Evolutionary conservation across 2,797 vertebrate genomes (phyloP), one percentile per base, ranked within the genome.

Genomic region (Pogoniulus pusillus): DNA sequence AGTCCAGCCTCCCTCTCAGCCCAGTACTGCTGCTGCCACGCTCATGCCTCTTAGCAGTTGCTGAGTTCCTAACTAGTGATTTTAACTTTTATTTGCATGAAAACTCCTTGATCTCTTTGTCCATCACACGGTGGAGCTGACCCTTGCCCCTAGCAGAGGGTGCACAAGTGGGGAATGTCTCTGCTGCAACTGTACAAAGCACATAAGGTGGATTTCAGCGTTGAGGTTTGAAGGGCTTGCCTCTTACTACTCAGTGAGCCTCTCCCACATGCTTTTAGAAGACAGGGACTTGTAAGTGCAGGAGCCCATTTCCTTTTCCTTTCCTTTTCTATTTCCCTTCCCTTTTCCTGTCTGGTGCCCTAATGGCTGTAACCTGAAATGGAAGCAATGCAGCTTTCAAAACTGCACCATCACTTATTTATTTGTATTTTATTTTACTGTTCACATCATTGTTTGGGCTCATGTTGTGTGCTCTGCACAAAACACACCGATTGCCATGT

Each of bases 1-100:
- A 85, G 41, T 24, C 58, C 4, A 4, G 15, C 12, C 29, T 57
- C 43, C 32, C 43, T 49, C 55, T 51, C 51, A 43, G 39, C n/a
- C 29, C 49, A 0, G 1, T 16, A 1, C 32, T 20, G 14, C 63
- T 14, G 54, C 29, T 30, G 14, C 18, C 30, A 2, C 8, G 22
- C 23, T n/a, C 4, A 0, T 10, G 22, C 54, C 47, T 20, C 34
- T 34, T 47, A 15, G 35, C 37, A 11, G 14, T 34, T 26, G 54
- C 43, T 49, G 64, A 16, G 32, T 37, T 83, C 70, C 7, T 27
- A 16, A 15, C 26, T 35, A 19, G 15, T 65, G 45, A 23, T 72
- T 51, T 12, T 53, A 13, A 23, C 10, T 70, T 17, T 41, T 65
- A 41, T 41, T 41, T 41, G 39, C 4, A 1, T 39, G 34, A 27